phyloP scores from a whole-genome alignment of 2,797 vertebrate genomes.

The Gobionotothen gibberifrons region DNA sequence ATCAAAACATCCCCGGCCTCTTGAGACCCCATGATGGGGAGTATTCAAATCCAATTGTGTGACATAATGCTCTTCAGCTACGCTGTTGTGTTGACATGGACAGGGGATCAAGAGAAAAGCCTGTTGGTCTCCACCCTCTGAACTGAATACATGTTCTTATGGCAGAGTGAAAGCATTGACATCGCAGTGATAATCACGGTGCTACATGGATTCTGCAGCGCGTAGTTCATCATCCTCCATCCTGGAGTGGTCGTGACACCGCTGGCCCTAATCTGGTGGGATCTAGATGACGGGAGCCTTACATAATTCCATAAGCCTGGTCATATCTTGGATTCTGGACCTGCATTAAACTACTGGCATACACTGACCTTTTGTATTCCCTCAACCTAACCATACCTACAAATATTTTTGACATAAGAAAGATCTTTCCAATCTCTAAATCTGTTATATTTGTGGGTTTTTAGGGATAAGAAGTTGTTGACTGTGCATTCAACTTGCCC shows the following conservation, averaged over 20 bases:
- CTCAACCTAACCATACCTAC: not conserved
- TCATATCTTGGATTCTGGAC: constrained; percentile 55
- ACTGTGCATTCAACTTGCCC: constrained; percentile 13
- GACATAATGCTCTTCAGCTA: constrained; percentile 57
- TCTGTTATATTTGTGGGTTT: not conserved
- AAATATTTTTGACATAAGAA: not conserved
- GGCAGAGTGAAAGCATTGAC: constrained; percentile 50
- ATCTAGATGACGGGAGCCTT: constrained; percentile 70
- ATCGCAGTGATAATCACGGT: constrained; percentile 54
- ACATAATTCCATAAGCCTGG: constrained; percentile 79
- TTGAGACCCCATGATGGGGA: constrained; percentile 30
- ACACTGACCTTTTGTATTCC: constrained; percentile 12
- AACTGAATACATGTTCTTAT: constrained; percentile 55
- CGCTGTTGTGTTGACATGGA: constrained; percentile 64
- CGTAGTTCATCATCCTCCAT: constrained; percentile 57
- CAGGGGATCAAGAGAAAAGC: constrained; percentile 66
- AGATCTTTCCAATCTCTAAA: not conserved
- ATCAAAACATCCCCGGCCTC: constrained; percentile 46
- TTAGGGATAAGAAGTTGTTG: constrained; percentile 2
- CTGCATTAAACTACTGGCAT: constrained; percentile 19
- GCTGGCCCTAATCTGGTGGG: constrained; percentile 70
- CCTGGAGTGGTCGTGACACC: constrained; percentile 51
- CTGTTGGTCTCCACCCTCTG: constrained; percentile 48
- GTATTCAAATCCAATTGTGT: constrained; percentile 66
- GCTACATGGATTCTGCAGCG: constrained; percentile 49